phyloP scores from a whole-genome alignment of 2,113 vertebrate species.

The Menura novaehollandiae region DNA sequence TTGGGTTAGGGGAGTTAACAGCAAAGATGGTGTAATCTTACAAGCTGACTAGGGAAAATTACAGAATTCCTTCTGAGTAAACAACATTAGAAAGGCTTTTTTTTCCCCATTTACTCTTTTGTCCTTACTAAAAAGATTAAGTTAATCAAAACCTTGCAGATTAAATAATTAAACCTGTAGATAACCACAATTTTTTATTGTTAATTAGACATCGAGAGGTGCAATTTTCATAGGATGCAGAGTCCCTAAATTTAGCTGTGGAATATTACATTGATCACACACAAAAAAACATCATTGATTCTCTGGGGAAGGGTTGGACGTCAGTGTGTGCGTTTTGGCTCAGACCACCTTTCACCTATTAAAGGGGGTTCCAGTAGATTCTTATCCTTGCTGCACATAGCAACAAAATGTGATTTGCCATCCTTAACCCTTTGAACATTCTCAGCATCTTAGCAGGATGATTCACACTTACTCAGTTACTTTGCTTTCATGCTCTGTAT shows the following conservation, averaged over 20 bases:
- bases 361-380: conserved; percentile 65
- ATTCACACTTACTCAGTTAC: conserved; percentile 1
- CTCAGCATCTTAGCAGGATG: neutral
- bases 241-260: conserved; percentile 78
- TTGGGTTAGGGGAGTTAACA: conserved; percentile 54
- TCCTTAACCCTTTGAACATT: conserved; percentile 70
- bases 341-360: conserved; percentile 72
- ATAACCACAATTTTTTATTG: conserved; percentile 67
- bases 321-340: conserved; percentile 67
- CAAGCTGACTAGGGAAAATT: conserved; percentile 43
- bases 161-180: conserved; percentile 76
- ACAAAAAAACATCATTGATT: conserved; percentile 64
- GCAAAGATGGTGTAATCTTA: conserved; percentile 44
- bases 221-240: conserved; percentile 73
- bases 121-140: conserved; percentile 60
- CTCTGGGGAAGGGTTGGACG: conserved; percentile 70
- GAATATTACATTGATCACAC: conserved; percentile 78
- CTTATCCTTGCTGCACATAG: conserved; percentile 65
- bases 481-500: neutral
- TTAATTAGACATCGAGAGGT: conserved; percentile 78
- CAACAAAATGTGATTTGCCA: conserved; percentile 66
- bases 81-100: neutral
- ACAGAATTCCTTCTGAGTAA: conserved; percentile 30
- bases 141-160: conserved; percentile 74
- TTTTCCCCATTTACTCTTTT: neutral